Percentiles rank a stretch among this genome's conserved stretches.
These are phyloP conservation scores for Erannis defoliaria DNA, from an alignment of 2,888 invertebrate genomes.

Conservation along the genomic window DNA sequence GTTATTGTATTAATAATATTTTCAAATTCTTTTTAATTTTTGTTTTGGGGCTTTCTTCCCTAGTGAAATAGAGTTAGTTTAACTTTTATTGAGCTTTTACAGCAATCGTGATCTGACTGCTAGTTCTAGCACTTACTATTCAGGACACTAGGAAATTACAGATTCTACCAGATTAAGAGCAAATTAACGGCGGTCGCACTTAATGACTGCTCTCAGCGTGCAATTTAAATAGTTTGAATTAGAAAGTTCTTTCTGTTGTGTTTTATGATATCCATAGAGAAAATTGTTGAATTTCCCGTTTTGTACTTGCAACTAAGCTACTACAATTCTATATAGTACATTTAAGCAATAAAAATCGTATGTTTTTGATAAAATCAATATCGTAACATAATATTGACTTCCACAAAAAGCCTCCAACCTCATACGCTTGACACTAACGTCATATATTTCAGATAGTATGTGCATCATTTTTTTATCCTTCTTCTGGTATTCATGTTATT, in stretches of 20 bases:
- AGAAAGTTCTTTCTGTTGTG: constrained; percentile 35
- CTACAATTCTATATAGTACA: no score
- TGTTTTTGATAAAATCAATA: not conserved
- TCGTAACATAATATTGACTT: no score
- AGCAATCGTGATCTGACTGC: not conserved
- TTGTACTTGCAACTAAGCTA: no score
- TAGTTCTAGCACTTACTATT: constrained; percentile 34
- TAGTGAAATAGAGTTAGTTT: not conserved
- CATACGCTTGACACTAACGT: not conserved
- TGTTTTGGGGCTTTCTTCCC: not conserved
- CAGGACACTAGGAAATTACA: constrained; percentile 47
- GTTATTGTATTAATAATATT: no score
- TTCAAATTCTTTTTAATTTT: no score
- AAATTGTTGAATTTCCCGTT: constrained; percentile 1
- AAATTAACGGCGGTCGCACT: constrained; percentile 38
- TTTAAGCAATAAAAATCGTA: no score
- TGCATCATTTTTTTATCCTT: constrained; percentile 9
- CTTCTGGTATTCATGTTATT: constrained; percentile 3
- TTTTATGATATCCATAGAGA: not conserved
- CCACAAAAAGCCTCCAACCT: not conserved
- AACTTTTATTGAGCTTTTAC: not conserved
- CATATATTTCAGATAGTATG: constrained; percentile 5
- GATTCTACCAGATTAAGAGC: constrained; percentile 40
- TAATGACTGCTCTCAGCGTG: constrained; percentile 28
- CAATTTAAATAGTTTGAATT: constrained; percentile 41